These are phyloP conservation scores for Boulengeromyrus knoepffleri DNA, from an alignment of 2,113 vertebrate species.

Conservation along the genomic window DNA sequence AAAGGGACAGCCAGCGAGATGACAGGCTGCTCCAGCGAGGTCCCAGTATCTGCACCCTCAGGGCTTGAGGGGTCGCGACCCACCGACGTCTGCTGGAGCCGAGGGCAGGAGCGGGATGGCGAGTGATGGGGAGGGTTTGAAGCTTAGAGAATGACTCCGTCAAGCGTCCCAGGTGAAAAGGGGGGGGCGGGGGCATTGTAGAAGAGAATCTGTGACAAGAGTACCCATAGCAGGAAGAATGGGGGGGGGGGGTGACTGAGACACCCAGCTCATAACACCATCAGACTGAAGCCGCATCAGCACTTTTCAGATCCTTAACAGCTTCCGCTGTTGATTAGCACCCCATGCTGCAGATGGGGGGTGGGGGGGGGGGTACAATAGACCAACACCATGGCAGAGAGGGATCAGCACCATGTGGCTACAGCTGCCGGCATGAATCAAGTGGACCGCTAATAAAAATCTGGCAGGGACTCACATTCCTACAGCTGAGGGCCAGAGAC, in stretches of 20 bases:
- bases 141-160: neutral
- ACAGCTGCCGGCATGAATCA: conserved; percentile 47
- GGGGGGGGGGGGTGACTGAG: neutral
- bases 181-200: neutral
- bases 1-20: neutral
- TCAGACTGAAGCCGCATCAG: neutral
- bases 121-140: neutral
- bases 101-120: neutral
- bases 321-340: neutral
- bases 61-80: neutral
- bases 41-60: neutral
- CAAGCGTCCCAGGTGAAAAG: neutral
- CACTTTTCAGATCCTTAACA: neutral
- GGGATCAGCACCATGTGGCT: conserved; percentile 29
- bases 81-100: neutral
- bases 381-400: conserved; percentile 8
- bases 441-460: conserved; percentile 43
- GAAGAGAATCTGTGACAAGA: neutral
- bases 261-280: neutral
- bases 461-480: neutral
- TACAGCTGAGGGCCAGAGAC: conserved; percentile 25
- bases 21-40: neutral
- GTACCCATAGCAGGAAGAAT: neutral
- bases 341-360: neutral
- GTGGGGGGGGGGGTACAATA: neutral